phyloP scores from a whole-genome alignment of 2,113 vertebrate species.

The Pseudorectes ferrugineus region DNA sequence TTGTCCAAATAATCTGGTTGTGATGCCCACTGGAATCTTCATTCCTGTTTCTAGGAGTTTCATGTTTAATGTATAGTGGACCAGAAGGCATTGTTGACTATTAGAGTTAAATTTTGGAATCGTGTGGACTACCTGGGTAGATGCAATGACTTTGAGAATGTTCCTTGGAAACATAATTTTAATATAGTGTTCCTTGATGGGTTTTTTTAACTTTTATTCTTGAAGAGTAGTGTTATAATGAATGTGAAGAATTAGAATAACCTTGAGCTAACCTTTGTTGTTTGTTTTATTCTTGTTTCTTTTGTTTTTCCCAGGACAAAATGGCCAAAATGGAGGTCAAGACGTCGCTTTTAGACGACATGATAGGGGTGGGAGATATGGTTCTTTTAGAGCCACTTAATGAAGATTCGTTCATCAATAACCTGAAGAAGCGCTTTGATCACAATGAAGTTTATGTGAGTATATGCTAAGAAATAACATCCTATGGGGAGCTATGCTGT shows the following conservation, averaged over 20 bases:
- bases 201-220: neutral
- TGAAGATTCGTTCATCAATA: conserved; percentile 90
- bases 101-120: neutral
- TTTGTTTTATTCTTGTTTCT: neutral
- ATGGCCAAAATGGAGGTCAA: conserved; percentile 96
- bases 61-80: neutral
- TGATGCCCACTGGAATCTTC: neutral
- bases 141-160: neutral
- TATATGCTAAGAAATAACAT: neutral
- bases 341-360: conserved; percentile 93
- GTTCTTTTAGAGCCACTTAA: conserved; percentile 92
- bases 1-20: neutral
- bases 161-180: neutral
- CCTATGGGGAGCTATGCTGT: neutral
- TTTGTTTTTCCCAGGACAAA: conserved; percentile 57
- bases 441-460: conserved; percentile 96
- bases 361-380: conserved; percentile 98
- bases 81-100: neutral
- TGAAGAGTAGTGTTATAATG: neutral
- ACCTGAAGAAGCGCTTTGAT: conserved; percentile 92
- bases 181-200: neutral
- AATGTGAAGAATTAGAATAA: neutral
- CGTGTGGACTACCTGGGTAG: neutral
- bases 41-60: neutral
- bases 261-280: neutral